phyloP scores from a whole-genome alignment of 2,888 invertebrate species.

The Nomada ruficornis region DNA sequence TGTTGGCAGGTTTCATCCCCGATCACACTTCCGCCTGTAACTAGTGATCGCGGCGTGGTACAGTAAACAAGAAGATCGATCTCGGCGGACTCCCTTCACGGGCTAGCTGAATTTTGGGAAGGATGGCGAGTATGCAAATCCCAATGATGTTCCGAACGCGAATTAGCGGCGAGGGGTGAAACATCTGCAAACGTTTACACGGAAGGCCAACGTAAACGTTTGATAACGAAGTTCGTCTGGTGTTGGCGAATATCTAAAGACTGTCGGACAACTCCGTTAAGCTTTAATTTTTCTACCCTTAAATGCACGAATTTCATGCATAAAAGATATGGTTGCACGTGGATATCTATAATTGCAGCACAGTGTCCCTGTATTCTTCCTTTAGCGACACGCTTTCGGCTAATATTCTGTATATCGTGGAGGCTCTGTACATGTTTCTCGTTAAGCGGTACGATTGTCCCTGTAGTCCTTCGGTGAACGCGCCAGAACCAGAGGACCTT shows the following conservation, averaged over 20 bases:
- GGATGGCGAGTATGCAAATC: slow-evolving; percentile 60
- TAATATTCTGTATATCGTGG: not conserved
- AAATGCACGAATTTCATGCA: not conserved
- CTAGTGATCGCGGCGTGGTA: not conserved
- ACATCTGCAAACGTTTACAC: slow-evolving; percentile 58
- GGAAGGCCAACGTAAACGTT: slow-evolving; percentile 50
- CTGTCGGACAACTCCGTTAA: not conserved
- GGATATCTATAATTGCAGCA: not conserved
- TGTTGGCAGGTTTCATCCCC: not conserved
- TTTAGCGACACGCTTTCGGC: not conserved
- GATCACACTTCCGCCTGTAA: slow-evolving; percentile 1
- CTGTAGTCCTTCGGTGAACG: not conserved
- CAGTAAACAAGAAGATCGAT: slow-evolving; percentile 58
- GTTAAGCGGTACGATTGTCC: not conserved
- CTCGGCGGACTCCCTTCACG: slow-evolving; percentile 16
- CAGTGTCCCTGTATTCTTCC: not conserved
- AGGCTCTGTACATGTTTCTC: not conserved
- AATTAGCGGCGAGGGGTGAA: slow-evolving; percentile 43
- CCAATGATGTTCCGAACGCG: slow-evolving; percentile 47
- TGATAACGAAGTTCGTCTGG: slow-evolving; percentile 39
- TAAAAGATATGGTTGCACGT: slow-evolving; percentile 7
- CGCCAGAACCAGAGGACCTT: not conserved
- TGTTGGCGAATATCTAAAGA: not conserved
- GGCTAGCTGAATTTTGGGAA: slow-evolving; percentile 32
- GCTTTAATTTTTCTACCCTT: not conserved